Conservation (phyloP, 2,888 invertebrate species). For the Physocephala rufipes region DNA sequence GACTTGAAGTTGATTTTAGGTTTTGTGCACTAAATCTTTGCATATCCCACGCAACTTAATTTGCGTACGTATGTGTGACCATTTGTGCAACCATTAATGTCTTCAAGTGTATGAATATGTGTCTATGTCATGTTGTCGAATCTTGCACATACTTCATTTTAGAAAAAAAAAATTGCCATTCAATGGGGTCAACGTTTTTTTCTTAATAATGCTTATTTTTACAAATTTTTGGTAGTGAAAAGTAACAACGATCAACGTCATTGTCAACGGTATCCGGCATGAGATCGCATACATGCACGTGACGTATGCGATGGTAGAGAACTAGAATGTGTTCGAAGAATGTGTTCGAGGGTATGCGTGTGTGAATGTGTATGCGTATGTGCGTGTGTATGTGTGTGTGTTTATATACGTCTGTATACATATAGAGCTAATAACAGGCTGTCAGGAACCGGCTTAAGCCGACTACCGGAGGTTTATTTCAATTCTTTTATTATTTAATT, state of each 20-base stretch:
- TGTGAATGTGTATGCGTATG: too few relatives aligned
- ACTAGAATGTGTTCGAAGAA: too few relatives aligned
- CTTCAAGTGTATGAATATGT: background rate
- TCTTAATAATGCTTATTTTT: background rate
- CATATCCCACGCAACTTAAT: background rate
- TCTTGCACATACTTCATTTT: background rate
- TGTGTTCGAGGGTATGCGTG: too few relatives aligned
- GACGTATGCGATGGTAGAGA: background rate
- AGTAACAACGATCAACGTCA: conserved; percentile 8
- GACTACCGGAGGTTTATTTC: too few relatives aligned
- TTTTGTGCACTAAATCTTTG: background rate
- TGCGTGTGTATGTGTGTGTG: too few relatives aligned
- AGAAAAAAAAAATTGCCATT: background rate
- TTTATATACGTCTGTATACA: too few relatives aligned
- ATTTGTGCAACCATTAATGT: background rate
- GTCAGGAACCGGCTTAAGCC: too few relatives aligned
- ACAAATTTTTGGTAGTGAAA: conserved; percentile 8
- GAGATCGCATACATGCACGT: background rate
- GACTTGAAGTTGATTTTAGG: background rate
- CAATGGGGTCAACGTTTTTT: background rate
- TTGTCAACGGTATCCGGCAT: background rate
- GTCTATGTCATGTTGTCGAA: background rate
- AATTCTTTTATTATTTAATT: too few relatives aligned
- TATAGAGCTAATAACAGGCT: too few relatives aligned
- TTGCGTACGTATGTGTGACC: background rate